phyloP scores from a whole-genome alignment of 2,888 invertebrate genomes.

The Pseudococcus viburni region DNA sequence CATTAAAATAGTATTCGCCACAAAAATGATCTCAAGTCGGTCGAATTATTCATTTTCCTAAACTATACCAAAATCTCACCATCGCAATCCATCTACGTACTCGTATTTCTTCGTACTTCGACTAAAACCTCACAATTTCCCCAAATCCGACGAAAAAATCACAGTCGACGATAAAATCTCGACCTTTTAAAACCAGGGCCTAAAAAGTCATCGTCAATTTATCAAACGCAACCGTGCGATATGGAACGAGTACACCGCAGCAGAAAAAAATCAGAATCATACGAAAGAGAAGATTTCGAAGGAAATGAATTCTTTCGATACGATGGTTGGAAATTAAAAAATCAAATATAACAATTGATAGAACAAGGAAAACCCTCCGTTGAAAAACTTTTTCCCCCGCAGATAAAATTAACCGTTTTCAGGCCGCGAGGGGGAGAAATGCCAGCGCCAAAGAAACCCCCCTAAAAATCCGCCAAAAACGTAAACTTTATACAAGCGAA shows the following conservation, averaged over 20 bases:
- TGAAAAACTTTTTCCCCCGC: neutral
- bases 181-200: neutral
- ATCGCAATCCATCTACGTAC: neutral
- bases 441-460: neutral
- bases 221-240: neutral
- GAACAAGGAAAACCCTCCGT: neutral
- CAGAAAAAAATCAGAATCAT: neutral
- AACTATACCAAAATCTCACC: too few species aligned
- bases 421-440: neutral
- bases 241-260: neutral
- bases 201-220: slow-evolving; percentile 4
- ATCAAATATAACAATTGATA: slow-evolving; percentile 26
- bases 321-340: slow-evolving; percentile 2
- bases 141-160: neutral
- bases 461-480: neutral
- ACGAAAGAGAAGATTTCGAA: neutral
- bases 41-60: too few species aligned
- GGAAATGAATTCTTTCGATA: slow-evolving; percentile 12
- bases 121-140: neutral
- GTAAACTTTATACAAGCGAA: neutral
- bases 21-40: too few species aligned
- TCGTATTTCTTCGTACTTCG: too few species aligned
- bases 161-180: neutral
- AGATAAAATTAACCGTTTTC: neutral
- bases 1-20: too few species aligned